A percentile compares a stretch with the other conserved stretches of the same genome.
These are phyloP conservation scores for Macrotrachela quadricornifera DNA, from an alignment of 1,140 invertebrate species.

Conservation along the genomic window DNA sequence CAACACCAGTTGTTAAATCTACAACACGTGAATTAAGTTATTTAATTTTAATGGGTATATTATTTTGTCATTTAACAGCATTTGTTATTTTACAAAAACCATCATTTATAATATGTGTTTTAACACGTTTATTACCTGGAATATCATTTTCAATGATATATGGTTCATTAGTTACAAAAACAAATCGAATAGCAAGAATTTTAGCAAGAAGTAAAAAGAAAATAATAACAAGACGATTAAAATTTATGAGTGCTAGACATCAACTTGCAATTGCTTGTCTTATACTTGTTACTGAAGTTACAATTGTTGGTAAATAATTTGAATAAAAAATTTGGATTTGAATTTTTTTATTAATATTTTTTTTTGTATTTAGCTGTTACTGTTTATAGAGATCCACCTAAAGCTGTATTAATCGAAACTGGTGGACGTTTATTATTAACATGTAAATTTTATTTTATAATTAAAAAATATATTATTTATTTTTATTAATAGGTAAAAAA, in stretches of 20 bases:
- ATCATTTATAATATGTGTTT: constrained; percentile 40
- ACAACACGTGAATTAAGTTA: constrained; percentile 53
- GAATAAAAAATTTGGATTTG: no score
- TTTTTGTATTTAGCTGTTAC: no score
- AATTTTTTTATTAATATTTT: no score
- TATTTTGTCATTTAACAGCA: constrained; percentile 35
- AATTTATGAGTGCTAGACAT: constrained; percentile 33
- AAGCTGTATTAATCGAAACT: no score
- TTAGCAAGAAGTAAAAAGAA: constrained; percentile 56
- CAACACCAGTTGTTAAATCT: constrained; percentile 56
- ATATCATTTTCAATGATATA: constrained; percentile 62
- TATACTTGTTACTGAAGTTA: no score
- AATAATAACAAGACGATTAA: constrained; percentile 52
- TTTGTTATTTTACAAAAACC: constrained; percentile 53
- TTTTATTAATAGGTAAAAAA: no score
- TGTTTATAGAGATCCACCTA: no score
- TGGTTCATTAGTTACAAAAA: constrained; percentile 57
- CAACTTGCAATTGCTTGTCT: no score
- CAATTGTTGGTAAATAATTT: no score
- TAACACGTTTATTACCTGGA: constrained; percentile 47
- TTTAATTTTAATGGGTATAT: constrained; percentile 43
- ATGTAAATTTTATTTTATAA: no score
- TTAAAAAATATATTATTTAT: no score
- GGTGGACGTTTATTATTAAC: no score
- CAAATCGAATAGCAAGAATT: constrained; percentile 60